Conservation (phyloP, 2,888 invertebrate species). For the Diloba caeruleocephala region DNA sequence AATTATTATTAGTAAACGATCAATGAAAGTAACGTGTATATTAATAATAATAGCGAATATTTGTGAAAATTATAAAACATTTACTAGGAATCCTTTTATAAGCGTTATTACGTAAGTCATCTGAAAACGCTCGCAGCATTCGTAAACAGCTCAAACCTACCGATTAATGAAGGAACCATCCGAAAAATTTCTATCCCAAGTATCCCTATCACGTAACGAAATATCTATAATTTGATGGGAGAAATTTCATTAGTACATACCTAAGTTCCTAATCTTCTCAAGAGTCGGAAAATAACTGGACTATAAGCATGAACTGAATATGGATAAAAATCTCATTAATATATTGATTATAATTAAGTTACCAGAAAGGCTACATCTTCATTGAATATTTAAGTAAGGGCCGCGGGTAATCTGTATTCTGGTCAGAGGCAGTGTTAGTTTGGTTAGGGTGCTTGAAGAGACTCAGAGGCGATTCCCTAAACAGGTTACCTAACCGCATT, state of each 20-base stretch:
- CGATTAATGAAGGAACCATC: conserved; percentile 50
- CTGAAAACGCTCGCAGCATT: conserved; percentile 36
- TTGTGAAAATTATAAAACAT: conserved; percentile 1
- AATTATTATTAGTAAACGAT: conserved; percentile 14
- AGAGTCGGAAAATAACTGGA: conserved; percentile 49
- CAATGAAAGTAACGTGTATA: conserved; percentile 1
- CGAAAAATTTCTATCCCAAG: conserved; percentile 56
- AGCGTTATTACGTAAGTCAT: conserved; percentile 18
- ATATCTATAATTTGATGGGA: conserved; percentile 59
- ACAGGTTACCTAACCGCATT: conserved; percentile 85
- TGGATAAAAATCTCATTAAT: conserved; percentile 61
- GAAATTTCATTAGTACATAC: conserved; percentile 57
- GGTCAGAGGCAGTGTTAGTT: conserved; percentile 78
- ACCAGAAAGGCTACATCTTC: conserved; percentile 70
- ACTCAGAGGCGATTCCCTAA: conserved; percentile 82
- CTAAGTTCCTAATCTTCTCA: conserved; percentile 52
- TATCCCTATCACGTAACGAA: conserved; percentile 59
- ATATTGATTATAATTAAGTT: conserved; percentile 68
- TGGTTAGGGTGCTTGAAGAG: conserved; percentile 78
- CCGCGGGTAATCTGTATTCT: conserved; percentile 77
- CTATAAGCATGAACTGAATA: conserved; percentile 48
- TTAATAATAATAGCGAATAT: too few relatives aligned
- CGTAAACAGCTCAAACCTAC: conserved; percentile 49
- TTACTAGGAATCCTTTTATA: conserved; percentile 7
- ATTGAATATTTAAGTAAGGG: conserved; percentile 75